Base-by-base conservation (phyloP, 2,888 invertebrate species). In the Trissolcus japonicus region DNA sequence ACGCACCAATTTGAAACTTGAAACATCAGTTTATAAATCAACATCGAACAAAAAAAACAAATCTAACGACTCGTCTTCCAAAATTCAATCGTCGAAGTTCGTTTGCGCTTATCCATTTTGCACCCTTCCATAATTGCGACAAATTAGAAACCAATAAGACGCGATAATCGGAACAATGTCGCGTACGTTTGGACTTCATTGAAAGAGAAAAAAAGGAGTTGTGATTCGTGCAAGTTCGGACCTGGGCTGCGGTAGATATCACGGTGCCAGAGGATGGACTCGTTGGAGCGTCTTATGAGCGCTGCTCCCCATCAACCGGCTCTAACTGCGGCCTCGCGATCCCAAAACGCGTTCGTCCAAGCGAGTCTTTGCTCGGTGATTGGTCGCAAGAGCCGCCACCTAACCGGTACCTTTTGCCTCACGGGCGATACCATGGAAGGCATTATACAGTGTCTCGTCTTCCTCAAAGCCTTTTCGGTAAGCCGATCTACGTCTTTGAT, bases 351-450 rank as follows among this genome's bases (percentile, higher is more conserved):
- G 41, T 91, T 95, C 80, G 95, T 95, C 68, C 84, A 85, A 69
- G 86, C 85, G 9, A 86, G 83, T 94, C 79, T 82, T 65, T 79
- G 81, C 71, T 91, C 91, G 16, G 93, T 94, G 65, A 93, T 94
- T 62, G 93, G 95, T 43, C 93, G 95, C 85, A 94, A 95, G 87
- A 94, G 95, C 81, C 92, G 95, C 80, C 95, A 96, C 87, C 92
- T 96, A 79, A 95, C 95, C 16, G 96, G 96, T 83, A 96, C 95
- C 62, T 96, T 96, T 90, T 95, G 96, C 86, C 92, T 96, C 76
- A 95, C 95, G 55, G 96, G 96, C 65, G 96, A 96, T 90, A 96
- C 96, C 76, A 96, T 96, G 96, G 96, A 96, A 88, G 96, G 96
- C 83, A 96, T 96, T 87, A 96, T 96, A 88, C 96, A 96, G 91